Conservation (phyloP, 2,797 vertebrate species). For the Limnodromus scolopaceus region DNA sequence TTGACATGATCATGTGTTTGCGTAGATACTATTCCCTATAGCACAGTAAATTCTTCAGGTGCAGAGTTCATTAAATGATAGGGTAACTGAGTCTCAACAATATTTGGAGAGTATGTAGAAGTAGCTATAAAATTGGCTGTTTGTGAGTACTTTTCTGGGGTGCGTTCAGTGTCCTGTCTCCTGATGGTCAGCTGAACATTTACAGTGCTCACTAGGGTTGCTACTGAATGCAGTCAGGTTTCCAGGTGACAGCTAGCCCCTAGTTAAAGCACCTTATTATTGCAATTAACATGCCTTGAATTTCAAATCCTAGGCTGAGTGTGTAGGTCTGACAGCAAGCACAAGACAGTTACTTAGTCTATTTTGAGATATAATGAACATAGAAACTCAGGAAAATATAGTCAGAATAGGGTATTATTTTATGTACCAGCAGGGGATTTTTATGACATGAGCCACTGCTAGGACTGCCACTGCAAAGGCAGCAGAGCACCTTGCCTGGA, state of each 20-base stretch:
- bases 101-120: background rate
- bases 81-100: background rate
- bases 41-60: background rate
- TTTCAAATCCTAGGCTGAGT: background rate
- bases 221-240: background rate
- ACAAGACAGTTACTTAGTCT: background rate
- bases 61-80: background rate
- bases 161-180: background rate
- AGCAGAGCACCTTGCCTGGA: background rate
- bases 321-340: background rate
- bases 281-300: background rate
- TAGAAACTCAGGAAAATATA: background rate
- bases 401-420: background rate
- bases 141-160: background rate
- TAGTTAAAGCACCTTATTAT: background rate
- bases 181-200: background rate
- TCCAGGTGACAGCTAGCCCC: background rate
- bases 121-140: background rate
- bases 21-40: background rate
- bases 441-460: background rate
- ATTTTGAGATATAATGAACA: background rate
- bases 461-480: background rate
- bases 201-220: background rate
- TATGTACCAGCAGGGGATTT: background rate
- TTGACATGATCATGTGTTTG: conserved; percentile 26